Conservation (phyloP, 1,140 invertebrate genomes). For the Anastrepha obliqua region DNA sequence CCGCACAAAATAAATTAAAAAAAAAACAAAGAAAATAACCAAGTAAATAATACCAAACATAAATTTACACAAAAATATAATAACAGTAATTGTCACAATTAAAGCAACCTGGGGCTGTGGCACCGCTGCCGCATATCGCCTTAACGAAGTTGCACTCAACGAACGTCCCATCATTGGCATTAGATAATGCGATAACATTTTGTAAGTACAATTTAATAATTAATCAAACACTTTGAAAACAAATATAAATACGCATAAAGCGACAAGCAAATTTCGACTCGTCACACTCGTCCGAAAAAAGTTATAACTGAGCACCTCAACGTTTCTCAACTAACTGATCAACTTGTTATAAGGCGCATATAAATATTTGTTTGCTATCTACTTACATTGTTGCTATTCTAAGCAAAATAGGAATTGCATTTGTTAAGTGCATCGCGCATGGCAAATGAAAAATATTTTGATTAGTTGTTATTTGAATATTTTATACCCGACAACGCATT, state of each 20-base stretch:
- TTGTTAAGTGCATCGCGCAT: no score
- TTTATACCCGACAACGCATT: no score
- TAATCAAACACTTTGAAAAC: background rate
- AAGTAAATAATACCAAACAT: no score
- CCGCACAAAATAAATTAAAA: background rate
- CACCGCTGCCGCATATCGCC: background rate
- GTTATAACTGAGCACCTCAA: background rate
- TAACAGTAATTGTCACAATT: background rate
- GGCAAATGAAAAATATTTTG: no score
- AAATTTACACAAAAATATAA: no score
- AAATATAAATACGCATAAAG: background rate
- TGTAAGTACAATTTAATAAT: background rate
- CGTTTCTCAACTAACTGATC: background rate
- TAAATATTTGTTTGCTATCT: background rate
- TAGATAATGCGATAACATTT: constrained; percentile 22
- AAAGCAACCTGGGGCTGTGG: background rate
- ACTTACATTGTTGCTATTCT: no score
- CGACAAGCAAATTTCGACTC: background rate
- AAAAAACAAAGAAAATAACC: background rate
- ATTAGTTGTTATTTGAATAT: no score
- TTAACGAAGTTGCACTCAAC: background rate
- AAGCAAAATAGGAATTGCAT: no score
- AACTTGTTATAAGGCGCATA: background rate
- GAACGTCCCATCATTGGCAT: background rate
- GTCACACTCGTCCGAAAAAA: background rate